A percentile compares a stretch with the other conserved stretches of the same genome.
phyloP scores from a whole-genome alignment of 2,797 vertebrate species.

The Malurus splendens region DNA sequence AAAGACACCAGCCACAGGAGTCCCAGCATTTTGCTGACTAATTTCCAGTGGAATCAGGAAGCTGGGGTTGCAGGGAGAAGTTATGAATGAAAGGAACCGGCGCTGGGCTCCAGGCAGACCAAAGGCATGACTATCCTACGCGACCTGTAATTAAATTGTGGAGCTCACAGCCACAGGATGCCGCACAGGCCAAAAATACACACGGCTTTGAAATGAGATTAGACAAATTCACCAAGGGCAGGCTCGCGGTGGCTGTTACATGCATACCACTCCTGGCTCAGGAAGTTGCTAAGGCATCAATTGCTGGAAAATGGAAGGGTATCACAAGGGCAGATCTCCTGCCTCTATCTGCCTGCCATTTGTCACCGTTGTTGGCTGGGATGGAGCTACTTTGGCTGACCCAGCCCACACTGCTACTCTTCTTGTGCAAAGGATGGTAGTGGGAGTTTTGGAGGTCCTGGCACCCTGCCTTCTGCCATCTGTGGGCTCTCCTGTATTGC shows the following conservation, averaged over 20 bases:
- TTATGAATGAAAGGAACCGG: constrained; percentile 37
- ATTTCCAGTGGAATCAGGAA: constrained; percentile 43
- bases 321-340: neutral
- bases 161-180: constrained; percentile 28
- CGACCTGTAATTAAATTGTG: neutral
- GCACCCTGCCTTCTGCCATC: neutral
- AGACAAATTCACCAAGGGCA: neutral
- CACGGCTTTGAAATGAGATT: constrained; percentile 31
- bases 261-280: neutral
- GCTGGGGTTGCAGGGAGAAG: constrained; percentile 30
- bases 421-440: neutral
- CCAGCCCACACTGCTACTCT: neutral
- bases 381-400: neutral
- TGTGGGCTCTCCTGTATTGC: neutral
- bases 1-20: neutral
- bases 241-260: neutral
- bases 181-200: neutral
- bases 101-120: neutral
- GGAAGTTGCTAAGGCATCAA: neutral
- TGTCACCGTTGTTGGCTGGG: neutral
- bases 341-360: neutral
- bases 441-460: neutral
- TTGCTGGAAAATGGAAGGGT: neutral
- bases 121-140: constrained; percentile 15
- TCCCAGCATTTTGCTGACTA: neutral